phyloP scores from a whole-genome alignment of 2,797 vertebrate species.

The Girardinus metallicus region DNA sequence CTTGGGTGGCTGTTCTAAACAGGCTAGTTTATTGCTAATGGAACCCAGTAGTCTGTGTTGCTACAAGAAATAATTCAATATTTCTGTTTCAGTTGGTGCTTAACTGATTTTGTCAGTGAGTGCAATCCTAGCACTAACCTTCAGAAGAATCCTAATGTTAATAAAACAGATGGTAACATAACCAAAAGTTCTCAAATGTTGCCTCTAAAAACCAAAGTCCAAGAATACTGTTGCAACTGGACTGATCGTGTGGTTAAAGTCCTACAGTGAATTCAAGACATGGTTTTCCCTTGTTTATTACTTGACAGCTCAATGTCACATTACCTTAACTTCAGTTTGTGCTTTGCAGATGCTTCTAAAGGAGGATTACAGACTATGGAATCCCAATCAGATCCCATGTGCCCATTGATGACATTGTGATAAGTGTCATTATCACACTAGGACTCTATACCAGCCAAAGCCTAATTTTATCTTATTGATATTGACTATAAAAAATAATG shows the following conservation, averaged over 20 bases:
- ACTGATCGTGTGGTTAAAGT: not conserved
- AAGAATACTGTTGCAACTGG: not conserved
- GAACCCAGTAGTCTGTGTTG: too few species aligned
- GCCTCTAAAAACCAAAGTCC: too few species aligned
- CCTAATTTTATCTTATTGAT: not conserved
- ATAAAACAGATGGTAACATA: too few species aligned
- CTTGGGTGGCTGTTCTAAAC: constrained; percentile 2
- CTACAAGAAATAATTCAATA: too few species aligned
- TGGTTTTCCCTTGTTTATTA: not conserved
- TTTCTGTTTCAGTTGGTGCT: too few species aligned
- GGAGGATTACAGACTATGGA: not conserved
- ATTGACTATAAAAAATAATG: not conserved
- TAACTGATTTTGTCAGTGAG: too few species aligned
- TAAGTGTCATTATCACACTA: not conserved
- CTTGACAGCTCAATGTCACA: not conserved
- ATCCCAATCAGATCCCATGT: too few species aligned
- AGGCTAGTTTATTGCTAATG: not conserved
- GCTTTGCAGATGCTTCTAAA: not conserved
- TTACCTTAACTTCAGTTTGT: not conserved
- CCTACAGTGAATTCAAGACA: not conserved
- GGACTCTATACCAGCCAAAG: not conserved
- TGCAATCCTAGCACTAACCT: too few species aligned
- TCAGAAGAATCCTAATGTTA: too few species aligned
- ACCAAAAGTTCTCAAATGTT: too few species aligned
- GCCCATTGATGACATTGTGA: not conserved